These are phyloP conservation scores for Chelonus insularis DNA, from an alignment of 1,140 invertebrate species.

Conservation along the genomic window DNA sequence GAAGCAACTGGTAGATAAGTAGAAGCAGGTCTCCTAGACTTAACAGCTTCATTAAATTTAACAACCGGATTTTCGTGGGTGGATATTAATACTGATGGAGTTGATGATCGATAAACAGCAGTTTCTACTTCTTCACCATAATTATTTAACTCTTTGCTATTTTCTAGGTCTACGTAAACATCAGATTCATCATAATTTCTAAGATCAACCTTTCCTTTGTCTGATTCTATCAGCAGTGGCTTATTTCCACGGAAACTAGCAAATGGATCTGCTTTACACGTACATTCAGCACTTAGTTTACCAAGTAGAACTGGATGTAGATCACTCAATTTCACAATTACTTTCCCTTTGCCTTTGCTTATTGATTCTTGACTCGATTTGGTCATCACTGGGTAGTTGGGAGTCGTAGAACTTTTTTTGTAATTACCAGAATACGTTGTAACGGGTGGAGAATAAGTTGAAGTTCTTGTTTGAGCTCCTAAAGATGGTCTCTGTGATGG, in stretches of 20 bases:
- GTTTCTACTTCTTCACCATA: conserved; percentile 1
- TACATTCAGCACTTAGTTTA: conserved; percentile 74
- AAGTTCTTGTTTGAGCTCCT: not conserved
- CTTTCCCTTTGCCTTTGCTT: conserved; percentile 60
- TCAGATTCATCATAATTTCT: conserved; percentile 55
- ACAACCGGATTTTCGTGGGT: conserved; percentile 20
- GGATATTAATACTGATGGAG: not conserved
- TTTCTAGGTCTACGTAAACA: conserved; percentile 53
- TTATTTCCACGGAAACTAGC: conserved; percentile 44
- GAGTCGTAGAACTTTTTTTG: conserved; percentile 23
- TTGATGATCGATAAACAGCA: not conserved
- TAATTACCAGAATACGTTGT: conserved; percentile 41
- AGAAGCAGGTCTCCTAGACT: conserved; percentile 16
- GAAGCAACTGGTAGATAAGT: conserved; percentile 20
- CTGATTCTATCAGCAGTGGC: conserved; percentile 44
- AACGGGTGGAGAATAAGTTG: conserved; percentile 27
- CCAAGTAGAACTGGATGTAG: conserved; percentile 69
- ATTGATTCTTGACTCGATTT: conserved; percentile 41
- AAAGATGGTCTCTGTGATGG: not conserved
- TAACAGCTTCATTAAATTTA: conserved; percentile 11
- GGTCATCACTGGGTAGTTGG: conserved; percentile 32
- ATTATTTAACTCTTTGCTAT: conserved; percentile 29
- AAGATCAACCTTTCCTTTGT: conserved; percentile 49
- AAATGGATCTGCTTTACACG: conserved; percentile 69
- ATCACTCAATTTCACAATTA: conserved; percentile 69